A percentile compares a stretch with the other conserved stretches of the same genome.
These are phyloP conservation scores for Rhabdophis nuchalis DNA, from an alignment of 2,797 vertebrate genomes.

Conservation along the genomic window DNA sequence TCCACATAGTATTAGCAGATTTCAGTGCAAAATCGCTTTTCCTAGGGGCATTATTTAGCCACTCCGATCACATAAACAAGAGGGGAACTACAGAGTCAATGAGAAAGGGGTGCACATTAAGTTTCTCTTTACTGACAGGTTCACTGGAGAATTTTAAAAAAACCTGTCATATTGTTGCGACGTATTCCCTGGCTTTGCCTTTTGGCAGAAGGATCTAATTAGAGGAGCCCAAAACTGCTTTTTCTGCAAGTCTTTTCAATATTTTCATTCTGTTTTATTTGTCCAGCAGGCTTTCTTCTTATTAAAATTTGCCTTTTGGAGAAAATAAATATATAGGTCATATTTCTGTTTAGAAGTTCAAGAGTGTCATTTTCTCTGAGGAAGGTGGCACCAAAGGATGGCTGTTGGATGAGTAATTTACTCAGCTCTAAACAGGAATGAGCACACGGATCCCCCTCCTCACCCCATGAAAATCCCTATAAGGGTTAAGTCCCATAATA, in stretches of 20 bases:
- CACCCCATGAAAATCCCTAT: not conserved
- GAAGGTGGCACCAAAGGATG: conserved; percentile 28
- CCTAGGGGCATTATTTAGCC: conserved; percentile 38
- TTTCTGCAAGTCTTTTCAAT: conserved; percentile 57
- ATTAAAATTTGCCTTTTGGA: conserved; percentile 48
- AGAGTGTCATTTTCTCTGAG: conserved; percentile 37
- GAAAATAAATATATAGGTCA: conserved; percentile 30
- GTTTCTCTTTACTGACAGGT: conserved; percentile 53
- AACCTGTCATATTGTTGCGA: conserved; percentile 36
- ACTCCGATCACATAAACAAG: conserved; percentile 34
- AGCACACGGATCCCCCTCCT: not conserved
- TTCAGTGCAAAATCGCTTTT: conserved; percentile 32
- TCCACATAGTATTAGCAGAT: conserved; percentile 34
- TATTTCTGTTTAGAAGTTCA: conserved; percentile 45
- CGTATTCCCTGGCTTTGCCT: conserved; percentile 56
- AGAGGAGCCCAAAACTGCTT: conserved; percentile 51
- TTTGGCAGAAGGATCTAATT: conserved; percentile 57
- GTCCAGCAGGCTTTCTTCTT: conserved; percentile 56
- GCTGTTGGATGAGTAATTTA: conserved; percentile 19
- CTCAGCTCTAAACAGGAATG: not conserved
- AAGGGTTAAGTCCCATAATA: not conserved
- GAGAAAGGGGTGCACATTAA: conserved; percentile 38
- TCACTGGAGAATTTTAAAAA: conserved; percentile 40
- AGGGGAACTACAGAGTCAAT: conserved; percentile 9
- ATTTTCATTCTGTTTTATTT: conserved; percentile 56